Conservation (phyloP, 2,113 vertebrate genomes). For the Melanostigma gelatinosum region DNA sequence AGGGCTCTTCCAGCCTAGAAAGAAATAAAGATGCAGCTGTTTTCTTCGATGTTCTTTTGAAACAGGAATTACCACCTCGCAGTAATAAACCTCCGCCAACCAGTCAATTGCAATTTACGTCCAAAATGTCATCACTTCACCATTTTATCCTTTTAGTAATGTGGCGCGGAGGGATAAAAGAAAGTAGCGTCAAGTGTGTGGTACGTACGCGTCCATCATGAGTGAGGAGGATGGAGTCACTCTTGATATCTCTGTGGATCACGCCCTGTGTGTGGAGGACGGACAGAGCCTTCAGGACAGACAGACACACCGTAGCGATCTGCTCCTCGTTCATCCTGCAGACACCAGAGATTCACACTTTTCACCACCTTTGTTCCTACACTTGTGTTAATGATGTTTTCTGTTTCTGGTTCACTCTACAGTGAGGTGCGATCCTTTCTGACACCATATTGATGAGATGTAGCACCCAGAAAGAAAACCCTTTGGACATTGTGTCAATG, state of each 20-base stretch:
- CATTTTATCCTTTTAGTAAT: background rate
- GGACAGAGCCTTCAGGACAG: conserved; percentile 91
- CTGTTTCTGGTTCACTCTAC: background rate
- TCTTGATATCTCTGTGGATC: conserved; percentile 98
- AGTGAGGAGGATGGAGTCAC: conserved; percentile 97
- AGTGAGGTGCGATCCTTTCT: background rate
- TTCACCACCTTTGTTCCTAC: background rate
- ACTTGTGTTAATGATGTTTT: no score
- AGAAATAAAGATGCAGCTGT: background rate
- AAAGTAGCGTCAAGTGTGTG: background rate
- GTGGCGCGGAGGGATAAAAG: background rate
- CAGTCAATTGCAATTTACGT: background rate
- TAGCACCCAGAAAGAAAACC: background rate
- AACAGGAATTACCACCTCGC: background rate
- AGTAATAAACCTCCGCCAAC: background rate
- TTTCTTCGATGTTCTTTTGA: background rate
- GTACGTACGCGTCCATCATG: conserved; percentile 88
- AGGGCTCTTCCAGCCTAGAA: background rate
- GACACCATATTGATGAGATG: background rate
- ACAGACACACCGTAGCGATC: conserved; percentile 92
- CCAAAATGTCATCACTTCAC: background rate
- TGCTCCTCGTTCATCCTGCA: conserved; percentile 97
- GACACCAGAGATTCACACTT: background rate
- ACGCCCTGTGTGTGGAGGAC: conserved; percentile 95
- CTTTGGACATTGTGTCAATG: background rate